Conservation (phyloP, 2,888 invertebrate genomes). For the Lasioglossum leucozonium region DNA sequence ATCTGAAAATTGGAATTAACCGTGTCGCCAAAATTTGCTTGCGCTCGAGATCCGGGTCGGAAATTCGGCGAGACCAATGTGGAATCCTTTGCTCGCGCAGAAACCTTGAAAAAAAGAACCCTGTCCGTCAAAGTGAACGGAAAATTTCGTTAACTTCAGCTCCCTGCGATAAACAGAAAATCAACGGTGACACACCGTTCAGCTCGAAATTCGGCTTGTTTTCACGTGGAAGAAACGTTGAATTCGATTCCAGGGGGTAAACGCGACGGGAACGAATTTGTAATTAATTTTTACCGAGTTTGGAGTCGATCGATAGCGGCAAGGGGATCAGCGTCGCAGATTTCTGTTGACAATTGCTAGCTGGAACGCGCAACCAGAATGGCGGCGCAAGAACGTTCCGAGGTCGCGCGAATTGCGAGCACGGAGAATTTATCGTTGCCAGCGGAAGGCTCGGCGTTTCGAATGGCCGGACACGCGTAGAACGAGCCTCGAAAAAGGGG, state of each 20-base stretch:
- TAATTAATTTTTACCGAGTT: background rate
- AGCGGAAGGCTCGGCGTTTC: background rate
- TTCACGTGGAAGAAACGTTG: background rate
- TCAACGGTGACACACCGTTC: too few species aligned
- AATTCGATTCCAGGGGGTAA: background rate
- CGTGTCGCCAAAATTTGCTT: background rate
- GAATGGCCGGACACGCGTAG: constrained; percentile 19
- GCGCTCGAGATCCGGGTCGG: background rate
- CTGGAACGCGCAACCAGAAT: background rate
- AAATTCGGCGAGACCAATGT: background rate
- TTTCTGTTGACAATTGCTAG: background rate
- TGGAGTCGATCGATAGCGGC: background rate
- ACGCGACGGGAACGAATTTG: background rate
- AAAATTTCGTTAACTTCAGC: background rate
- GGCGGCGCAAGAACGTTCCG: background rate
- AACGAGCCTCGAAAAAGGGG: constrained; percentile 40
- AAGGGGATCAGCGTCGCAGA: background rate
- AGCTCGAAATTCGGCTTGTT: too few species aligned
- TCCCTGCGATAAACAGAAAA: background rate
- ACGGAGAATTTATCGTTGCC: constrained; percentile 2
- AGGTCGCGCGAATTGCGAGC: background rate
- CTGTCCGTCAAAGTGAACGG: background rate
- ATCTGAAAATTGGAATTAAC: background rate
- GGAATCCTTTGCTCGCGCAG: background rate
- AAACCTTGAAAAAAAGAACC: background rate